Conservation (phyloP, 2,888 invertebrate genomes). For the Leucophenga maculata region DNA sequence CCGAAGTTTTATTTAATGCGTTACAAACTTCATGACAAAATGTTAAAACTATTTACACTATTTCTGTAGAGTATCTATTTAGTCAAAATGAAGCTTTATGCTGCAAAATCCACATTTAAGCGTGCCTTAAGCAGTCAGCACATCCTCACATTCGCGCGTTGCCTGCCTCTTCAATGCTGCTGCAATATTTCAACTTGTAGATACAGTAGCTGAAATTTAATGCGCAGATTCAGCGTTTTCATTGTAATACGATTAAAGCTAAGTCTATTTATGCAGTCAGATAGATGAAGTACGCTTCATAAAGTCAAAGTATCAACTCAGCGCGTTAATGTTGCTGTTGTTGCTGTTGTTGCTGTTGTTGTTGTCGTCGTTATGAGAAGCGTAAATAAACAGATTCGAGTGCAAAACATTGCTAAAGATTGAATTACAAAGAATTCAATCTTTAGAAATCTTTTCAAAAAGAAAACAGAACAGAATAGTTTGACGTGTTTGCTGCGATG, state of each 20-base stretch:
- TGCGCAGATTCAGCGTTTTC: not conserved
- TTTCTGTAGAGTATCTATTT: too few species aligned
- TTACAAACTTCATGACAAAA: too few species aligned
- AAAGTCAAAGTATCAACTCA: conserved; percentile 6
- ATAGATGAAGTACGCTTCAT: not conserved
- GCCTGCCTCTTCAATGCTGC: too few species aligned
- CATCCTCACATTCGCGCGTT: too few species aligned
- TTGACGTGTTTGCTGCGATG: not conserved
- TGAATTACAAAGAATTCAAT: conserved; percentile 19
- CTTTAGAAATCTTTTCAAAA: too few species aligned
- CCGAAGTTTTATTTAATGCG: too few species aligned
- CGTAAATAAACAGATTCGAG: conserved; percentile 13
- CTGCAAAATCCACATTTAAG: too few species aligned
- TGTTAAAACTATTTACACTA: too few species aligned
- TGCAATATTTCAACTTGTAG: too few species aligned
- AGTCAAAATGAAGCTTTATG: too few species aligned
- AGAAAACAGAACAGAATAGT: not conserved
- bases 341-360: not conserved
- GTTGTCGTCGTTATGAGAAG: conserved; percentile 13
- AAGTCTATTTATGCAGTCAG: conserved; percentile 5
- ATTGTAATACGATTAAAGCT: conserved; percentile 17
- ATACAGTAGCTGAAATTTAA: too few species aligned
- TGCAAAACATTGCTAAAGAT: conserved; percentile 4
- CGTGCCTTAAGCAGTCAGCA: too few species aligned
- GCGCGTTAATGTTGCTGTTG: not conserved